Conservation (phyloP, 2,797 vertebrate species). For the Gorsachius magnificus region DNA sequence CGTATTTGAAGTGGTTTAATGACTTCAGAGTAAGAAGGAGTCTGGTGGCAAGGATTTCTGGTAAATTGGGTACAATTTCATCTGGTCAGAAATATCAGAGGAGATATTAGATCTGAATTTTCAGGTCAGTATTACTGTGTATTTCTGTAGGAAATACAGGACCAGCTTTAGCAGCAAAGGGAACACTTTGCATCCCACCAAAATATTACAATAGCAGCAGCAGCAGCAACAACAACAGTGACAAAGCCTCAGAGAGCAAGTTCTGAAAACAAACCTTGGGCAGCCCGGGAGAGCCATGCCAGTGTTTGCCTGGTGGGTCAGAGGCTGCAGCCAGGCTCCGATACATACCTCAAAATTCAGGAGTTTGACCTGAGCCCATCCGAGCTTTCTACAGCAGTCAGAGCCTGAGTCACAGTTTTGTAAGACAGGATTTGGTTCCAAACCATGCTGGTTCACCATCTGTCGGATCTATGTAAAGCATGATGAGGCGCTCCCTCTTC, state of each 20-base stretch:
- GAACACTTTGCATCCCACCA: not conserved
- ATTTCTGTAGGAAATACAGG: not conserved
- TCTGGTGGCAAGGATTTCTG: not conserved
- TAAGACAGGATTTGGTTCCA: not conserved
- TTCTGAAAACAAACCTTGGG: not conserved
- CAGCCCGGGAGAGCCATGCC: not conserved
- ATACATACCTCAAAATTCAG: rapidly evolving
- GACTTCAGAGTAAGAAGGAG: not conserved
- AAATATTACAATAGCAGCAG: not conserved
- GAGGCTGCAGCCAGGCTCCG: not conserved
- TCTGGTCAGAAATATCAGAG: not conserved
- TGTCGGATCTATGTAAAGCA: not conserved
- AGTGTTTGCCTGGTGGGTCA: rapidly evolving
- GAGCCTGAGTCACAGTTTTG: not conserved
- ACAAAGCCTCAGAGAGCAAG: not conserved
- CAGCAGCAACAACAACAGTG: not conserved
- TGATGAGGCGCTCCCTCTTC: not conserved
- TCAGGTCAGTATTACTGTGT: not conserved
- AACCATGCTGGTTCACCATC: not conserved
- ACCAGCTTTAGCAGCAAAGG: not conserved
- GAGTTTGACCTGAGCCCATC: not conserved
- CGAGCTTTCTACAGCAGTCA: not conserved
- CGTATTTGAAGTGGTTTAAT: not conserved
- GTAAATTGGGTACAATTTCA: not conserved
- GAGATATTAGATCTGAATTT: not conserved